These are phyloP conservation scores for Galaxias olidus DNA, from an alignment of 2,797 vertebrate genomes.

Conservation along the genomic window DNA sequence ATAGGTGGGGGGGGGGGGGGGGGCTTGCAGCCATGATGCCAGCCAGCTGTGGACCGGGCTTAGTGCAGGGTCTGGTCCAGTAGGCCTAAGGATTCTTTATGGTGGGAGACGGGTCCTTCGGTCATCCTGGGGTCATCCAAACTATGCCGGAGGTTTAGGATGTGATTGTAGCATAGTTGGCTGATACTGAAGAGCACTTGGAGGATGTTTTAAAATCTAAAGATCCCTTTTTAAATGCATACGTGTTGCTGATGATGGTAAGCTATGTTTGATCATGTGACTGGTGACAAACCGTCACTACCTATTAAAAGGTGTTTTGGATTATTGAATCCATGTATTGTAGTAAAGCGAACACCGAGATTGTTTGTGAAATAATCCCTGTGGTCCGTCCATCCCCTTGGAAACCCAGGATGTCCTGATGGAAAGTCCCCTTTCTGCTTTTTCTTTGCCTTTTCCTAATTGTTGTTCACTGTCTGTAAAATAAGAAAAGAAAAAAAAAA, in stretches of 20 bases:
- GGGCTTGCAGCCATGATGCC: too few relatives aligned
- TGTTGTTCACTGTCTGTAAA: conserved; percentile 38
- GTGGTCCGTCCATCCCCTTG: conserved; percentile 13
- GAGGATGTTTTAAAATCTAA: background rate
- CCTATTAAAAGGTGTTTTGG: too few relatives aligned
- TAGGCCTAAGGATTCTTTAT: too few relatives aligned
- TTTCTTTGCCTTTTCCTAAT: conserved; percentile 38
- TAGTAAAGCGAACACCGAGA: conserved; percentile 16
- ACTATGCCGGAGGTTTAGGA: too few relatives aligned
- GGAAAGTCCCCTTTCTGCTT: conserved; percentile 37
- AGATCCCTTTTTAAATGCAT: background rate
- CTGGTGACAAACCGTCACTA: conserved; percentile 4
- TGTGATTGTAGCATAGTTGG: too few relatives aligned
- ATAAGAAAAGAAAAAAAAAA: conserved; percentile 7
- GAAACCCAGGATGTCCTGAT: conserved; percentile 24
- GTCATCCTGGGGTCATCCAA: too few relatives aligned
- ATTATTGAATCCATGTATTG: too few relatives aligned
- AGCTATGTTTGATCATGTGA: conserved; percentile 20
- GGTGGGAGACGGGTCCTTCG: too few relatives aligned
- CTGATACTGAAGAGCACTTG: background rate
- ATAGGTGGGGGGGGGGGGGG: too few relatives aligned
- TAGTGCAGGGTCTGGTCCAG: too few relatives aligned
- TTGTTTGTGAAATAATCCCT: conserved; percentile 22
- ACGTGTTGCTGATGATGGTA: conserved; percentile 12
- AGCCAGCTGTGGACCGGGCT: too few relatives aligned